A percentile compares a stretch with the other conserved stretches of the same genome.
phyloP scores from a whole-genome alignment of 2,888 invertebrate genomes.

The Acleris holmiana region DNA sequence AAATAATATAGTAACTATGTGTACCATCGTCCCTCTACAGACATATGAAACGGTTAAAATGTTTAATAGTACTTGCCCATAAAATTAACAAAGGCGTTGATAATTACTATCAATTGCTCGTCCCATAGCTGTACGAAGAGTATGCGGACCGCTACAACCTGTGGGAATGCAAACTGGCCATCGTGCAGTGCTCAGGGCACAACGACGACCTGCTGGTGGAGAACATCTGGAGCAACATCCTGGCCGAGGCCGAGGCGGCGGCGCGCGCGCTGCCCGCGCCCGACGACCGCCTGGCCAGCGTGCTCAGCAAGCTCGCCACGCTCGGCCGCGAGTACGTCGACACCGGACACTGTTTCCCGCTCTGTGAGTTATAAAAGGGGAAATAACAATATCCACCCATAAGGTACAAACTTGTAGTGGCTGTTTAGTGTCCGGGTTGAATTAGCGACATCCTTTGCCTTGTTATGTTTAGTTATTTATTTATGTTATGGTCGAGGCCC shows the following conservation, averaged over 20 bases:
- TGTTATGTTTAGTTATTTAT: too few species aligned
- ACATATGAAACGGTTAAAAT: too few species aligned
- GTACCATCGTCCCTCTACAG: too few species aligned
- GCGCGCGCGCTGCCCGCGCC: slow-evolving; percentile 71
- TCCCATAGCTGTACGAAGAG: slow-evolving; percentile 90
- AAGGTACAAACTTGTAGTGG: too few species aligned
- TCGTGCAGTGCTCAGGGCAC: slow-evolving; percentile 97
- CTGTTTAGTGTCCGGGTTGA: too few species aligned
- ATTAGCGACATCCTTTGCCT: too few species aligned
- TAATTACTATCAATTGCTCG: background rate
- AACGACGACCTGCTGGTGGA: slow-evolving; percentile 94
- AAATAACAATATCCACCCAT: too few species aligned
- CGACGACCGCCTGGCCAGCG: slow-evolving; percentile 86
- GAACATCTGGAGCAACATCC: slow-evolving; percentile 95
- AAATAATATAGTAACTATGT: too few species aligned
- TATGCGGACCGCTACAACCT: slow-evolving; percentile 95
- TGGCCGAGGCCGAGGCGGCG: slow-evolving; percentile 84
- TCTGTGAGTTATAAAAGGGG: slow-evolving; percentile 86
- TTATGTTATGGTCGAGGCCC: too few species aligned
- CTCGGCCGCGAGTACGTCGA: slow-evolving; percentile 91
- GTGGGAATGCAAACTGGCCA: slow-evolving; percentile 97
- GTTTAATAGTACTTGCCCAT: too few species aligned
- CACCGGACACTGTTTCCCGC: slow-evolving; percentile 94
- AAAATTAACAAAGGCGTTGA: background rate
- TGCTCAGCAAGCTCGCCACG: slow-evolving; percentile 90